Conservation (phyloP, 2,888 invertebrate genomes). For the Argyra leucocephala region DNA sequence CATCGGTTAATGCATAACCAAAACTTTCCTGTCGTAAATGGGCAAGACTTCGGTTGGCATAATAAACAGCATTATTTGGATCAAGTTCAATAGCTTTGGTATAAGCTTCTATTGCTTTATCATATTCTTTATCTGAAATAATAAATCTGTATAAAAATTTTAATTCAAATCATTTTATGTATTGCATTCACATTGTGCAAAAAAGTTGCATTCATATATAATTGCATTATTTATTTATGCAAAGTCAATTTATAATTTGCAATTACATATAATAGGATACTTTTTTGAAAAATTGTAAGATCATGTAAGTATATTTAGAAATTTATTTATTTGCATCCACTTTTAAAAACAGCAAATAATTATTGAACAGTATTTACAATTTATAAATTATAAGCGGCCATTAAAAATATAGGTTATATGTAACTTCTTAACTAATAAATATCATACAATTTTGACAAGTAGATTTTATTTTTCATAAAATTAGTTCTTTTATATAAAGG, state of each 20-base stretch:
- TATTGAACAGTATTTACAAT: not conserved
- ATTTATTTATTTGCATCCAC: too few relatives aligned
- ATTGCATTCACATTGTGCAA: not conserved
- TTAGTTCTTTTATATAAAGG: not conserved
- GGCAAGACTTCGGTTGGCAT: conserved; percentile 90
- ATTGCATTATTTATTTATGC: not conserved
- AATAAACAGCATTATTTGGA: conserved; percentile 76
- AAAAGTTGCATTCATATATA: not conserved
- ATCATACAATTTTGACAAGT: not conserved
- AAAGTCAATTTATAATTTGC: not conserved
- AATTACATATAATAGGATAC: too few relatives aligned
- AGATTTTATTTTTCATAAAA: not conserved
- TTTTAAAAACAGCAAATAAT: conserved; percentile 2
- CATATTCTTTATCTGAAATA: conserved; percentile 79
- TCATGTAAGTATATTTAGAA: too few relatives aligned
- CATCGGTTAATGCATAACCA: conserved; percentile 88
- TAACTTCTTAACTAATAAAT: conserved; percentile 13
- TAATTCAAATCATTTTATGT: not conserved
- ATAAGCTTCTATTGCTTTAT: conserved; percentile 79
- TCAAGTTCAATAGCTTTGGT: conserved; percentile 79
- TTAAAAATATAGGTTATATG: conserved; percentile 7
- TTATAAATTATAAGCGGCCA: conserved; percentile 3
- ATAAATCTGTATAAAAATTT: conserved; percentile 38
- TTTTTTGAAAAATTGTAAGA: too few relatives aligned
- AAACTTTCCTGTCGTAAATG: conserved; percentile 90